Percentiles rank a stretch among this genome's conserved stretches.
These are phyloP conservation scores for Thripadectes ignobilis DNA, from an alignment of 2,797 vertebrate genomes.

Conservation along the genomic window DNA sequence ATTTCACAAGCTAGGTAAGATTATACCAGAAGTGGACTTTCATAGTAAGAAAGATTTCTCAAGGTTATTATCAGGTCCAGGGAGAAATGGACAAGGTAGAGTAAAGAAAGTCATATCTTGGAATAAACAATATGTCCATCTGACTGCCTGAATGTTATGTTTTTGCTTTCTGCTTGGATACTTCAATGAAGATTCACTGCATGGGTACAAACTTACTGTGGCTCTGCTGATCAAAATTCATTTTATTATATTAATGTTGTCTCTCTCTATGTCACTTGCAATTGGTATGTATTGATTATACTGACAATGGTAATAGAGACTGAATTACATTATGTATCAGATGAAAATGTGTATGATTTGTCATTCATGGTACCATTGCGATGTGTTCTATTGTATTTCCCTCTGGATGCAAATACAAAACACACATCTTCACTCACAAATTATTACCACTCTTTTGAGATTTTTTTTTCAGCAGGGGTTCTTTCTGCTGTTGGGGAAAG, in stretches of 20 bases:
- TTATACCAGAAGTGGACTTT: background rate
- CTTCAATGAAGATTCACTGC: background rate
- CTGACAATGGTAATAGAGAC: background rate
- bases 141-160: background rate
- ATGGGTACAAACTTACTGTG: background rate
- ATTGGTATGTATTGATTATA: slow-evolving; percentile 19
- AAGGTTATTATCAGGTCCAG: background rate
- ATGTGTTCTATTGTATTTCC: background rate
- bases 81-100: background rate
- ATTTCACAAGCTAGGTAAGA: background rate
- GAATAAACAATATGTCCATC: background rate
- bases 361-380: background rate
- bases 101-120: background rate
- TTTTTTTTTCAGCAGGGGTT: background rate
- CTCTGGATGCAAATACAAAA: background rate
- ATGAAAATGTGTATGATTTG: background rate
- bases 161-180: background rate
- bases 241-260: background rate
- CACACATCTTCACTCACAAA: background rate
- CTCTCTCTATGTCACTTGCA: background rate
- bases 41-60: background rate
- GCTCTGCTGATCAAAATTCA: background rate
- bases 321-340: background rate
- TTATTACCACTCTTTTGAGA: background rate
- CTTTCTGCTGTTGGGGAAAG: background rate